Evolutionary conservation across 2,113 vertebrate species (phyloP), one percentile per base, ranked within the genome.

Genomic region (Tetrax tetrax): DNA sequence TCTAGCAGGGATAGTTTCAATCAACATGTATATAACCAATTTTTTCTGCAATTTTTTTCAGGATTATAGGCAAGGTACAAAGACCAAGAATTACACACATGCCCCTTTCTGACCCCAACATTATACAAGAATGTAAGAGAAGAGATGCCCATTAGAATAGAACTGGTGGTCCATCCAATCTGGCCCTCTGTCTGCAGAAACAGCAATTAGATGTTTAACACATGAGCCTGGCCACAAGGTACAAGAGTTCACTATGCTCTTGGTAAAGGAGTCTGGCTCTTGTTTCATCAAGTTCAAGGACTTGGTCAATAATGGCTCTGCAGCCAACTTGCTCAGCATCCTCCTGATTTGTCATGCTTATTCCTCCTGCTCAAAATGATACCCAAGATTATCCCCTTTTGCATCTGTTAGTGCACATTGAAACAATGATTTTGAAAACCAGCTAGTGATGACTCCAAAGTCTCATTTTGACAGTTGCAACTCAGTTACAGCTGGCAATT

Each of bases 51-150:
- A 29, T 69, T 29, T 43, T 43, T 43, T 43, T 86, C 27, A 59
- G 37, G 14, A 51, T 83, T 59, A 63, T 16, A 92, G 33, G 9
- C 8, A 43, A 90, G 18, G 12, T 70, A 81, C 25, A 77, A 41
- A 75, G 43, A 89, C 48, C 14, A 87, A 74, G 43, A 87, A 60
- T 45, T 22, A 15, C 8, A 31, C 3, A 25, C 61, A 84, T 84
- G 21, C 22, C 16, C 4, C 13, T 60, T 12, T 74, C 12, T 15
- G 76, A 65, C 4, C 5, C n/a, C 0, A 1, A 6, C 4, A 33
- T 72, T 83, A 31, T 14, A 57, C 0, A 0, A 88, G 22, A 47
- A 41, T 14, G 4, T 41, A 45, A 23, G 17, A 69, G 12, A 87
- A 87, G 37, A 63, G 28, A 53, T 72, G 47, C n/a, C 28, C 9